These are phyloP conservation scores for Heliornis fulica DNA, from an alignment of 2,113 vertebrate species.

Conservation along the genomic window DNA sequence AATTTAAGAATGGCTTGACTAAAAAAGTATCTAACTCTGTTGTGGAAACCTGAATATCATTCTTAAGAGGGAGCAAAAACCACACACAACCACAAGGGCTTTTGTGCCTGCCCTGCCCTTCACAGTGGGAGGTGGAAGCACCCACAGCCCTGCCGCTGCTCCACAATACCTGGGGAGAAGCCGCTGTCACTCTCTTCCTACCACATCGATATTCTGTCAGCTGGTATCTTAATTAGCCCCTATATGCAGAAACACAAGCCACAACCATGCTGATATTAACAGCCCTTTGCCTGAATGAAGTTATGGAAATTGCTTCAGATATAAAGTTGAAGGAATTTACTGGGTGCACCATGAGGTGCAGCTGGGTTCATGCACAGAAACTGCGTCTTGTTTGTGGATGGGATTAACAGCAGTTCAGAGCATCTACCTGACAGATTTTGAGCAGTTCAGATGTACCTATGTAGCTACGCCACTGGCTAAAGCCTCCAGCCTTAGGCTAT, in stretches of 20 bases:
- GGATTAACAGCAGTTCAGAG: not conserved
- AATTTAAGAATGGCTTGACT: not conserved
- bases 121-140: not conserved
- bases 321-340: not conserved
- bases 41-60: not conserved
- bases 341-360: not conserved
- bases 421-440: not conserved
- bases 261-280: not conserved
- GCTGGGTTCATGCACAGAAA: not conserved
- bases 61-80: not conserved
- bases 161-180: not conserved
- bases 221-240: not conserved
- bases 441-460: not conserved
- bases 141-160: not conserved
- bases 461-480: not conserved
- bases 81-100: not conserved
- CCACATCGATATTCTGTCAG: not conserved
- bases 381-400: not conserved
- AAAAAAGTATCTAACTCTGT: not conserved
- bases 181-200: not conserved
- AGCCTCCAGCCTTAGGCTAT: constrained; percentile 19
- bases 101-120: not conserved
- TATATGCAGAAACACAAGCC: not conserved
- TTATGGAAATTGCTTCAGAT: not conserved
- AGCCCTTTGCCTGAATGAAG: not conserved